Base-by-base conservation (phyloP, 2,113 vertebrate genomes). In the Ramphastos sulfuratus region DNA sequence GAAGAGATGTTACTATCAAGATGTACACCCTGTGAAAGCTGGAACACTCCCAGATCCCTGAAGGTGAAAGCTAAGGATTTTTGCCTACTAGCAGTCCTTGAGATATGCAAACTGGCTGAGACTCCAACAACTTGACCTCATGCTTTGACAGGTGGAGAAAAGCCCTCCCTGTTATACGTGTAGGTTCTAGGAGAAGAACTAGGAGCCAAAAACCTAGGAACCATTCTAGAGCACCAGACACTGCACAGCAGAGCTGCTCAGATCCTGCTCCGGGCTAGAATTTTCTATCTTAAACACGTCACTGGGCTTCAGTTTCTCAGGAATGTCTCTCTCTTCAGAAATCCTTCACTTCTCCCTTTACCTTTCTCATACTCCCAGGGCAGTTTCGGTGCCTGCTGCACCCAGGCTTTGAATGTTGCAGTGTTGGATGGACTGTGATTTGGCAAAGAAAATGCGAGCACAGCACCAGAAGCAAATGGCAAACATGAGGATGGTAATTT, bases 151-250 rank as follows among this genome's bases (percentile, higher is more conserved):
- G 16, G 12, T 30, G 54, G 37, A 76, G 71, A 64, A 56, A 77
- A 61, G 0, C 0, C 8, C 54, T 50, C 37, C 61, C 0, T 3
- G 5, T 71, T 67, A 6, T 1, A 17, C 13, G 35, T 35, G 50
- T 31, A 48, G n/a, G 33, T 91, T 83, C 61, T 31, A 56, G 24
- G 66, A 30, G 48, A 60, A 30, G 21, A 78, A 48, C 5, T 20
- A 42, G 25, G 61, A 84, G 85, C 54, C 12, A 50, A 85, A 86
- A 58, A 27, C 20, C 30, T 6, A 66, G 50, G 7, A 35, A n/a
- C 54, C 56, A 67, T 76, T 72, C 61, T 33, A 72, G 44, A 55
- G 44, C 66, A 35, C 44, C 39, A 75, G n/a, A 31, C 1, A 6
- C 1, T 67, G 28, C 10, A 23, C n/a, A 72, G n/a, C 21, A 76